Evolutionary conservation across 2,113 vertebrate genomes (phyloP).

Genomic region (Centropus bengalensis): DNA sequence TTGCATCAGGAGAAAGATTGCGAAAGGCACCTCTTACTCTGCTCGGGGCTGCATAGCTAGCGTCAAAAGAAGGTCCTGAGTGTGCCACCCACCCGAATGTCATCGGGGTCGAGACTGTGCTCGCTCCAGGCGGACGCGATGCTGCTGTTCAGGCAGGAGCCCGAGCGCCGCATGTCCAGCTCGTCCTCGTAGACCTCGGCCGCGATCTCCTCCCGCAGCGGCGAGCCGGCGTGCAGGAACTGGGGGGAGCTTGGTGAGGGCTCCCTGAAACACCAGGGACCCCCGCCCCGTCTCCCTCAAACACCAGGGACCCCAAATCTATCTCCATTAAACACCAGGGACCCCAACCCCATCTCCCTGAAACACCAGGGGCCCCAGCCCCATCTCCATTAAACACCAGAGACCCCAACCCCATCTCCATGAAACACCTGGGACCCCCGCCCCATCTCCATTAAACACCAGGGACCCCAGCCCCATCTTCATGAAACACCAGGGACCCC

Average conservation of each 20-base stretch:
- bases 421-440: too few species aligned
- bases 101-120: constrained; percentile 90
- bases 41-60: constrained; percentile 47
- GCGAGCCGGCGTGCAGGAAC: constrained; percentile 83
- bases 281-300: fast-evolving
- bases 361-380: too few species aligned
- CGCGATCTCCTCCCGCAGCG: constrained; percentile 86
- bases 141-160: constrained; percentile 91
- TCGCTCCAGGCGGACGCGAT: constrained; percentile 92
- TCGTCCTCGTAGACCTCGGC: constrained; percentile 95
- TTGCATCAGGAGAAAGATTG: constrained; percentile 51
- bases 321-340: too few species aligned
- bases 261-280: fast-evolving
- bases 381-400: too few species aligned
- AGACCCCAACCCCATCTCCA: too few species aligned
- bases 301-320: too few species aligned
- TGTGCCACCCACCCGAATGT: constrained; percentile 87
- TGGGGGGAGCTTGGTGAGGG: not conserved
- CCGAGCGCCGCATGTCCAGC: constrained; percentile 84
- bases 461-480: too few species aligned
- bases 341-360: too few species aligned
- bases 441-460: too few species aligned
- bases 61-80: constrained; percentile 66
- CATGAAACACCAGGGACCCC: too few species aligned
- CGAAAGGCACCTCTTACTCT: constrained; percentile 70